Evolutionary conservation across 2,888 invertebrate genomes (phyloP).

Genomic region (Nomada ruficornis): DNA sequence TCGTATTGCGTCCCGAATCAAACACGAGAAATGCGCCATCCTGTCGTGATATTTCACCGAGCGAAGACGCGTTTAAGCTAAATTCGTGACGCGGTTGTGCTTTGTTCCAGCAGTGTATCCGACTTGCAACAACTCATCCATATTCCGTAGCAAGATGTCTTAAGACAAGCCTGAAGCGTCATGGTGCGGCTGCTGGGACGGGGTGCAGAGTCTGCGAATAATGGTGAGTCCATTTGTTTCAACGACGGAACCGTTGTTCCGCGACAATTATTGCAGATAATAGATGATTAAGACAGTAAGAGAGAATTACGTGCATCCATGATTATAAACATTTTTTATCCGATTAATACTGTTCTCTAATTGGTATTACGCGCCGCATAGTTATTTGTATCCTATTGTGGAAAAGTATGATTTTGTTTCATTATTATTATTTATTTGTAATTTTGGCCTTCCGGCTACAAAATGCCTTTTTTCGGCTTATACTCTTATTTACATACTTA

Average conservation of each 20-base stretch:
- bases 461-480: too few relatives aligned
- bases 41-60: conserved; percentile 5
- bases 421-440: too few relatives aligned
- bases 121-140: conserved; percentile 22
- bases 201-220: neutral
- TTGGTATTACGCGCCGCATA: too few relatives aligned
- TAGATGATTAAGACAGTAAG: neutral
- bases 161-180: conserved; percentile 11
- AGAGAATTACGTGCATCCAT: too few relatives aligned
- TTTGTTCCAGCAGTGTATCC: conserved; percentile 35
- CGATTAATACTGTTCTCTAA: too few relatives aligned
- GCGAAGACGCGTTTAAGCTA: neutral
- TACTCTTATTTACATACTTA: too few relatives aligned
- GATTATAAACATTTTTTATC: too few relatives aligned
- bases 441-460: too few relatives aligned
- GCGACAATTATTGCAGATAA: neutral
- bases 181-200: neutral
- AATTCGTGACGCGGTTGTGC: conserved; percentile 30
- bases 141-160: conserved; percentile 13
- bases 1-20: neutral
- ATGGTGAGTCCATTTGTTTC: conserved; percentile 21
- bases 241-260: neutral
- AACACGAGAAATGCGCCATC: neutral
- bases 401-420: too few relatives aligned
- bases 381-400: too few relatives aligned